Conservation (phyloP, 2,888 invertebrate species). For the Oasisia sp. region DNA sequence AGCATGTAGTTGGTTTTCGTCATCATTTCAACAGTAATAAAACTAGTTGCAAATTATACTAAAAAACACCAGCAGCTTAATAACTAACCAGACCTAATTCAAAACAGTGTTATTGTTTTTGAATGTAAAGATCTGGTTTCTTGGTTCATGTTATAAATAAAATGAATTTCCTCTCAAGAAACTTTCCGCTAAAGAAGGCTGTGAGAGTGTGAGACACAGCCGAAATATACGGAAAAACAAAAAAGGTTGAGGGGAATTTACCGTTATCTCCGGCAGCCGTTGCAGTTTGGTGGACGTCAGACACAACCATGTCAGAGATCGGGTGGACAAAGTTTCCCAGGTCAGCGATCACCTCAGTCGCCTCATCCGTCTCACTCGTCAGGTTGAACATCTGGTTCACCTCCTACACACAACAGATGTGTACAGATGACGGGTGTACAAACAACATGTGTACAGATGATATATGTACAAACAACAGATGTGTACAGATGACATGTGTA, state of each 20-base stretch:
- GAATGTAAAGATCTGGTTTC: too few relatives aligned
- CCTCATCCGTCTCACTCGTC: conserved; percentile 23
- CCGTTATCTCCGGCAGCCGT: neutral
- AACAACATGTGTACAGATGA: neutral
- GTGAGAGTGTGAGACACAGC: too few relatives aligned
- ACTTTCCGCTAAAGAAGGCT: too few relatives aligned
- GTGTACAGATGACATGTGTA: neutral
- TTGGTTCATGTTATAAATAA: too few relatives aligned
- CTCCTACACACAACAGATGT: conserved; percentile 26
- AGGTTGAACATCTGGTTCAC: conserved; percentile 29
- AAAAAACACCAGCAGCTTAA: too few relatives aligned
- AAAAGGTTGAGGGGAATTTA: neutral
- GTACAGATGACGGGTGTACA: neutral
- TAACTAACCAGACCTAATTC: too few relatives aligned
- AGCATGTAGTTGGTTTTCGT: too few relatives aligned
- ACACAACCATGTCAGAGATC: neutral
- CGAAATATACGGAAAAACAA: too few relatives aligned
- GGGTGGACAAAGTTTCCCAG: neutral
- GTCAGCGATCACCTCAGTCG: conserved; percentile 24
- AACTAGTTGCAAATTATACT: too few relatives aligned
- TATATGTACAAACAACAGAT: neutral
- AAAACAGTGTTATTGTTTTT: too few relatives aligned
- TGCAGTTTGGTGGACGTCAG: neutral
- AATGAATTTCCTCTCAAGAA: too few relatives aligned
- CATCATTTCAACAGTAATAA: too few relatives aligned